Evolutionary conservation across 2,888 invertebrate species (phyloP), one percentile per base, ranked within the genome.

Genomic region (Bhutanitis thaidina): DNA sequence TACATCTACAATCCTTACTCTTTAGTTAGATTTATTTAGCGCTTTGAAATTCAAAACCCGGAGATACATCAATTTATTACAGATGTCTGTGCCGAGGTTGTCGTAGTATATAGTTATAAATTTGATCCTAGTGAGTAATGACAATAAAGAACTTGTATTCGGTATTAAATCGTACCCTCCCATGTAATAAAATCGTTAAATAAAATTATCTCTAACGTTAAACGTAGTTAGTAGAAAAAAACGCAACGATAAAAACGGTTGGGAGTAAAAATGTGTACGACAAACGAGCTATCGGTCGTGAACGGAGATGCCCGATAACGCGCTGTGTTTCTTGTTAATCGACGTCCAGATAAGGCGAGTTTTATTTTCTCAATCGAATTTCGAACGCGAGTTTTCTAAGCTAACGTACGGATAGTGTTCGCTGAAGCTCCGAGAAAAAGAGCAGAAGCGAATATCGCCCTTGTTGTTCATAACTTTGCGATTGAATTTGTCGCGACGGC

Each of bases 281-380:
- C 62, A 58, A 64, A 62, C 63, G 63, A 69, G 71, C 71, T 77
- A 74, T 74, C 69, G 65, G 67, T 68, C 63, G 62, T 59, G 56
- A 65, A 64, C 61, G 59, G 58, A 66, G 69, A 67, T 73, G 67
- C 44, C 64, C 59, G 77, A 75, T 77, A 72, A 66, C 62, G 53
- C 51, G 50, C 52, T 52, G 53, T 52, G 53, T 52, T 56, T 56
- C 65, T 59, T 59, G 59, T 66, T 69, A 71, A 74, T 74, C 67
- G 62, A 56, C 62, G 53, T 55, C 51, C 54, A 59, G 67, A 74
- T 70, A 69, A 69, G 55, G 57, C 55, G 47, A 51, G 46, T 58
- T 56, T 53, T 55, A 57, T 62, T 64, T 60, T 59, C 60, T 57
- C 54, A 53, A 55, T 53, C 49, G 37, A 43, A 49, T 30, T 47